These are phyloP conservation scores for Pterocles gutturalis DNA, from an alignment of 2,113 vertebrate genomes.

Conservation along the genomic window DNA sequence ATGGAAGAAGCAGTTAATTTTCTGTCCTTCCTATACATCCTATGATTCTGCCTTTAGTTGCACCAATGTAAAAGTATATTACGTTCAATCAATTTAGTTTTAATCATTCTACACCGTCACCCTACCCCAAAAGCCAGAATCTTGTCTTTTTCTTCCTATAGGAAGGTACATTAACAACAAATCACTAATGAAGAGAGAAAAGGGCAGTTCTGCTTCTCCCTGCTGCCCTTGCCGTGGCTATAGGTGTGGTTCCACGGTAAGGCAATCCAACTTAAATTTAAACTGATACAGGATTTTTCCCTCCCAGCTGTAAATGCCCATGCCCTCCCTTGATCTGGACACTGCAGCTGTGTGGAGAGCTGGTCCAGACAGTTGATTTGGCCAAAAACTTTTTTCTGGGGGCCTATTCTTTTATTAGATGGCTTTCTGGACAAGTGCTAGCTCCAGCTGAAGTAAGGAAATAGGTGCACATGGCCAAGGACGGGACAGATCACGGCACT, in stretches of 20 bases:
- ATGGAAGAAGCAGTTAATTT: not conserved
- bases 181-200: not conserved
- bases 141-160: not conserved
- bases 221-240: not conserved
- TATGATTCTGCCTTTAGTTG: not conserved
- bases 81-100: not conserved
- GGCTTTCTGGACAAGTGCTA: not conserved
- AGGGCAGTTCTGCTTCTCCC: not conserved
- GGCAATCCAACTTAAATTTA: not conserved
- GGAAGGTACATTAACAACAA: not conserved
- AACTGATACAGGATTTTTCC: not conserved
- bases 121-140: not conserved
- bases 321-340: not conserved
- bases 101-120: not conserved
- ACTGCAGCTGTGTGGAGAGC: not conserved
- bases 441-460: not conserved
- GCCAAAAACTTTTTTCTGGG: not conserved
- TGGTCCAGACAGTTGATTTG: not conserved
- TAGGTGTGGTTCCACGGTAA: not conserved
- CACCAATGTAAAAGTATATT: not conserved
- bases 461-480: not conserved
- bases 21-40: not conserved
- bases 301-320: not conserved
- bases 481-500: not conserved
- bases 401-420: not conserved